phyloP scores from a whole-genome alignment of 2,797 vertebrate genomes.

The Artibeus jamaicensis region DNA sequence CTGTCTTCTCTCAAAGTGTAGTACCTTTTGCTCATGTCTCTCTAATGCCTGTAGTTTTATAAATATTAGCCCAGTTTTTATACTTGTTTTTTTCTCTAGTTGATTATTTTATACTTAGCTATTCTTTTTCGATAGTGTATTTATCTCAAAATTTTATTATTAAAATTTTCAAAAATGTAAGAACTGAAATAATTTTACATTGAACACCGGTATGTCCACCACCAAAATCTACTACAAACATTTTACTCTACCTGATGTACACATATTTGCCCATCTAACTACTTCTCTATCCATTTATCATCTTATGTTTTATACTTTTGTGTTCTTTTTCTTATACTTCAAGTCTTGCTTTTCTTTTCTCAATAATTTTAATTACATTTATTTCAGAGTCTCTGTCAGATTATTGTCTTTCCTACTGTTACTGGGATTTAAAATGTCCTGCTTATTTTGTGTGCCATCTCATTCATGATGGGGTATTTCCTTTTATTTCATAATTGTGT shows the following conservation, averaged over 20 bases:
- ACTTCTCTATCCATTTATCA: background rate
- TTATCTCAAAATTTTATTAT: background rate
- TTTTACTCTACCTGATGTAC: background rate
- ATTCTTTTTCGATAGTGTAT: background rate
- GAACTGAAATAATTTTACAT: background rate
- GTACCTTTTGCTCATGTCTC: background rate
- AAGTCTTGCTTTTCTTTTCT: background rate
- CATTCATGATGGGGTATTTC: background rate
- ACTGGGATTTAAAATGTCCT: background rate
- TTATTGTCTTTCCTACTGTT: background rate
- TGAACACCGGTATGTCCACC: background rate
- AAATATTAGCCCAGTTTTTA: background rate
- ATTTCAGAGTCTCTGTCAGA: background rate
- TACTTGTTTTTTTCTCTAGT: background rate
- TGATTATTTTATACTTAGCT: background rate
- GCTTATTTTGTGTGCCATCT: background rate
- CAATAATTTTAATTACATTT: background rate
- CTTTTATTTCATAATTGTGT: constrained; percentile 11
- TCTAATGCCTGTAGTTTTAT: background rate
- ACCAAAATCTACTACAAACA: background rate
- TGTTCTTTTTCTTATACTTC: background rate
- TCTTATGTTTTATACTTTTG: background rate
- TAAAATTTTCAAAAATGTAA: background rate
- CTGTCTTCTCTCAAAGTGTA: background rate
- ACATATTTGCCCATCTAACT: background rate